Percentiles rank a stretch among this genome's conserved stretches.
Conservation (phyloP, 2,113 vertebrate genomes). For the Bothrops jararaca region DNA sequence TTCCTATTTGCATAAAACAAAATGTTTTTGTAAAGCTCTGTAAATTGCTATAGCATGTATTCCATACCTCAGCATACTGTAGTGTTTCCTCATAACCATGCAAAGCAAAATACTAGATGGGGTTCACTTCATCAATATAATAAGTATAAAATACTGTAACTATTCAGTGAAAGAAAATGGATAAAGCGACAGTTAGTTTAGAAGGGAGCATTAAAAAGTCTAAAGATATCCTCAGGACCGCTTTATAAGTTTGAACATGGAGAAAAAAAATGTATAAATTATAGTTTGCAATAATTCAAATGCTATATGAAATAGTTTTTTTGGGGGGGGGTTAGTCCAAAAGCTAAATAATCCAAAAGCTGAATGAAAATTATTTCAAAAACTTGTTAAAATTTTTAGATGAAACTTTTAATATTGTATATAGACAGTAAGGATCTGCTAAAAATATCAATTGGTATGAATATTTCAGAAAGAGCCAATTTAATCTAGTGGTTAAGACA, state of each 20-base stretch:
- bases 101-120: background rate
- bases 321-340: background rate
- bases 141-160: conserved; percentile 21
- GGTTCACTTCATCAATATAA: background rate
- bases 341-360: background rate
- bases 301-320: background rate
- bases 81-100: background rate
- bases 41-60: background rate
- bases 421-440: background rate
- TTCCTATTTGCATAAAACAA: background rate
- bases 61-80: conserved; percentile 2
- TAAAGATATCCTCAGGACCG: conserved; percentile 28
- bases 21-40: background rate
- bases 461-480: background rate
- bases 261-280: conserved; percentile 38
- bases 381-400: background rate
- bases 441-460: background rate
- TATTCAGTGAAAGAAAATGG: background rate
- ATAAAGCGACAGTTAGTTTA: conserved; percentile 36
- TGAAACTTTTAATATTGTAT: background rate
- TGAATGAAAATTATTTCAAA: conserved; percentile 1
- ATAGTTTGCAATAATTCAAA: conserved; percentile 36
- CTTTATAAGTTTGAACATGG: conserved; percentile 19
- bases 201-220: conserved; percentile 5
- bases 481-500: background rate